Evolutionary conservation across 92 coral and sea anemone species (phyloP), one percentile per base, ranked within the genome.

Genomic region (Porites cylindrica): DNA sequence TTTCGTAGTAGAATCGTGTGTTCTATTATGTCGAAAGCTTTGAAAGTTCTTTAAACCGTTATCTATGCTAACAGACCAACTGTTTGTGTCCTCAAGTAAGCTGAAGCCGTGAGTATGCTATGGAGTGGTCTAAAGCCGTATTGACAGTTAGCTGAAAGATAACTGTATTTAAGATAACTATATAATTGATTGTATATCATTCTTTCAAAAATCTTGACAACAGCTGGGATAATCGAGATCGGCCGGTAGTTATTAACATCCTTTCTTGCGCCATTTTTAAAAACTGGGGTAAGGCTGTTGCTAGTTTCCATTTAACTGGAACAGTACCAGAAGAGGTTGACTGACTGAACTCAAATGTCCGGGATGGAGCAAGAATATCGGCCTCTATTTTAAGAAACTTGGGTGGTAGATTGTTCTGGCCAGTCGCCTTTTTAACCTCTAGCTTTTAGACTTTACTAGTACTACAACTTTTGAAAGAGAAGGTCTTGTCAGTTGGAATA

Each of bases 171-270:
- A 3, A 38, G 43, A 38, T 38, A 38, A 38, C 43, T 38, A 38
- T 3, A 38, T 3, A 38, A 38, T 38, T 38, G 43, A 38, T 38
- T 38, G 43, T 38, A 38, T 38, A 38, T 38, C 43, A 38, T 38
- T 38, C 43, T 38, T 38, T 72, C 77, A 29, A 72, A 72, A n/a
- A 72, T 29, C 29, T 74, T 74, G 26, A 56, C 78, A 74, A 74
- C 78, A 50, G 47, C 43, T 10, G 50, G 80, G 23, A 76, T 51
- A 26, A n/a, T 60, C 80, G 14, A 76, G 11, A 74, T 76, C 64
- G 80, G 80, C 6, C 80, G 80, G 65, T 76, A 76, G 24, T 76
- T 76, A 24, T 24, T 54, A 53, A 60, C 65, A 60, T 54, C 80
- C 26, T 54, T 47, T 26, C 43, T 76, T 53, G 62, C 20, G 14